Conservation (phyloP, 2,888 invertebrate genomes). For the Troilus luridus region DNA sequence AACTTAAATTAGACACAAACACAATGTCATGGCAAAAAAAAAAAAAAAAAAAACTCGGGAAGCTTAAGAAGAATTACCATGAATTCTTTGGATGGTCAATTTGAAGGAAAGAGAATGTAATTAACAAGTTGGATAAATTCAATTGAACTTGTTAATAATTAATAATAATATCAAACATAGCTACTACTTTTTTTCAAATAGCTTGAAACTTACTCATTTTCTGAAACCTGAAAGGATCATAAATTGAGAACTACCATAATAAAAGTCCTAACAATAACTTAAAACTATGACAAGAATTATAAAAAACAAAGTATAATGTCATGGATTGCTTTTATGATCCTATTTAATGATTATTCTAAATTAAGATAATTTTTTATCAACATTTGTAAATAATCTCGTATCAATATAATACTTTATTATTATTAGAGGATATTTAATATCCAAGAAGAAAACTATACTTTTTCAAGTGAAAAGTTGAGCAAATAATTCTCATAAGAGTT, state of each 20-base stretch:
- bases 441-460: not conserved
- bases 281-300: not conserved
- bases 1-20: not conserved
- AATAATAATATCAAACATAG: too few relatives aligned
- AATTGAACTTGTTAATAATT: too few relatives aligned
- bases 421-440: conserved; percentile 4
- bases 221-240: not conserved
- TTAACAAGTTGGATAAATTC: not conserved
- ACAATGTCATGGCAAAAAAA: too few relatives aligned
- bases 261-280: not conserved
- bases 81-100: too few relatives aligned
- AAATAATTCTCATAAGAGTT: not conserved
- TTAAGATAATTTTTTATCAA: not conserved
- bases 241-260: not conserved
- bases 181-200: too few relatives aligned
- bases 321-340: not conserved
- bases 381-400: not conserved
- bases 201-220: too few relatives aligned
- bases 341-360: not conserved
- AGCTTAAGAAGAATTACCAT: too few relatives aligned
- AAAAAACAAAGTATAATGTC: not conserved
- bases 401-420: not conserved
- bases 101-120: not conserved
- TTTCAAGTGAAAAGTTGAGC: not conserved
- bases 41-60: too few relatives aligned